Evolutionary conservation across 2,888 invertebrate genomes (phyloP).

Genomic region (Zelleria hepariella): DNA sequence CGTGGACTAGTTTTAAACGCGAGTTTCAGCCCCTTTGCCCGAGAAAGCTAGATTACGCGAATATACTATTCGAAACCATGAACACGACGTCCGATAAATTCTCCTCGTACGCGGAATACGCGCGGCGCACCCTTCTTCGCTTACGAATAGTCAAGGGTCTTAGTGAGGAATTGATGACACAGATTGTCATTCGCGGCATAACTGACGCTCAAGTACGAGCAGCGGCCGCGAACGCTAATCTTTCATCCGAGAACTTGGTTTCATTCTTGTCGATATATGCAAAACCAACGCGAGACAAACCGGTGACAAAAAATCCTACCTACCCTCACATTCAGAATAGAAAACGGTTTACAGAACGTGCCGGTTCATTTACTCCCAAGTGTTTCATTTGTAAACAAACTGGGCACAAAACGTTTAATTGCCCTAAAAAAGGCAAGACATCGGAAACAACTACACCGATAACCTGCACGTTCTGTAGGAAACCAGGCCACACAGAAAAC

Average conservation of each 20-base stretch:
- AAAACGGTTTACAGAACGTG: too few species aligned
- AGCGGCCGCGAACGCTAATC: not conserved
- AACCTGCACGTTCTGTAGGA: too few species aligned
- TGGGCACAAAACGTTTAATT: too few species aligned
- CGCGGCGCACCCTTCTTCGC: not conserved
- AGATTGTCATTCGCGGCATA: not conserved
- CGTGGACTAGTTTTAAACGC: not conserved
- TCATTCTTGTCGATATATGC: not conserved
- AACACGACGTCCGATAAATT: not conserved
- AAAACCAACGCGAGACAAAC: not conserved
- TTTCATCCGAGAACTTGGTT: not conserved
- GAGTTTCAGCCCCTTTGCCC: not conserved
- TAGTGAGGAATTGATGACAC: not conserved
- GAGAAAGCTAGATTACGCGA: not conserved
- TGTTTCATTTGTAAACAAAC: too few species aligned
- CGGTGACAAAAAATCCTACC: not conserved
- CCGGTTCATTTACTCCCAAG: too few species aligned
- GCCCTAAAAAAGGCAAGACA: too few species aligned
- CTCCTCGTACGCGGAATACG: not conserved
- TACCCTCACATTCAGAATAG: too few species aligned
- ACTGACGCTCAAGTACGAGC: not conserved
- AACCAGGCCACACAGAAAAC: too few species aligned
- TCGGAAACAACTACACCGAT: too few species aligned
- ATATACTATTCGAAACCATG: not conserved
- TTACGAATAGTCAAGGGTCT: not conserved